Percentiles rank a stretch among this genome's conserved stretches.
Conservation (phyloP, 1,140 invertebrate species). For the Paraescarpia echinospica region DNA sequence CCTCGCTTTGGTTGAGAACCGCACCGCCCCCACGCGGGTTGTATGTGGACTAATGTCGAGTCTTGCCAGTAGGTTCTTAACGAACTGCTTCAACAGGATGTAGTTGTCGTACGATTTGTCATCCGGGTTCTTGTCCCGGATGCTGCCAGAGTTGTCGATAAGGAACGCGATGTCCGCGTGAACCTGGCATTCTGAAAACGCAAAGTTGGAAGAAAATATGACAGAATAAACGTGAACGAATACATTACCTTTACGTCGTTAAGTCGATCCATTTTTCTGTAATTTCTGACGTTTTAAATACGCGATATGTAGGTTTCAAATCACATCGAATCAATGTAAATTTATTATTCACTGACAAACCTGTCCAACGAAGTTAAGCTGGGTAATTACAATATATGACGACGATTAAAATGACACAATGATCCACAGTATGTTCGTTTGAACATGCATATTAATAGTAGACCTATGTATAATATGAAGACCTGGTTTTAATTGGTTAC, state of each 20-base stretch:
- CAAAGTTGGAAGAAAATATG: background rate
- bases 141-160: conserved; percentile 21
- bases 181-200: conserved; percentile 20
- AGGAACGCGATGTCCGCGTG: conserved; percentile 11
- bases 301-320: background rate
- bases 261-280: background rate
- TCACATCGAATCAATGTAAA: background rate
- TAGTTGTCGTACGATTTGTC: conserved; percentile 21
- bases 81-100: conserved; percentile 17
- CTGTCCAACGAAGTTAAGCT: background rate
- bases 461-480: no score
- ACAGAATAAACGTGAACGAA: background rate
- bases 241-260: background rate
- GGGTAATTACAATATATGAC: no score
- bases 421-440: no score
- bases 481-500: no score
- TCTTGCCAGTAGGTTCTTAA: conserved; percentile 14
- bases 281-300: background rate
- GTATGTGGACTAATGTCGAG: conserved; percentile 8
- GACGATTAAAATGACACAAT: no score
- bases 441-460: no score
- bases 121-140: conserved; percentile 26
- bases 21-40: conserved; percentile 8
- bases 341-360: background rate
- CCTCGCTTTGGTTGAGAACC: conserved; percentile 7